Evolutionary conservation across 2,797 vertebrate genomes (phyloP), one percentile per base, ranked within the genome.

Genomic region (Chrysocyon brachyurus): DNA sequence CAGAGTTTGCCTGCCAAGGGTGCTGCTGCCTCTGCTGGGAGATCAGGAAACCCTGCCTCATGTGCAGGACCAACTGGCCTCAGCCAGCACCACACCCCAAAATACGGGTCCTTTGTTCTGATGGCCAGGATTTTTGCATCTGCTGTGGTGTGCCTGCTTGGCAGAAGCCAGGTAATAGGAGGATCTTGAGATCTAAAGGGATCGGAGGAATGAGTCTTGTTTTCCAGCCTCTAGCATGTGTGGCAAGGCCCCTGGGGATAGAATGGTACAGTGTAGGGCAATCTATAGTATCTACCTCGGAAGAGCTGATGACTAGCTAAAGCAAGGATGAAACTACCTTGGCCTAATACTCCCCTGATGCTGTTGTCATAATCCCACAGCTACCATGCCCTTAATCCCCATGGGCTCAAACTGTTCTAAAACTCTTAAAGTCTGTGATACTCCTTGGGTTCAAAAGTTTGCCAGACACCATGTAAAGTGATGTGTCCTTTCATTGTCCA

Each of bases 361-460:
- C 17, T 46, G 4, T 61, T 52, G 19, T 28, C 19, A 6, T 52
- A 56, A 85, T 59, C 70, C 61, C 72, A 90, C 1, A 70, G 85
- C 64, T 40, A 31, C 64, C 12, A 2, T 40, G 8, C 57, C 68
- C 75, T 68, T 28, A 36, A 90, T 33, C 8, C 21, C 83, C 52
- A 82, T 54, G 33, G n/a, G 49, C 89, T 73, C 87, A 59, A 84
- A 92, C 16, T 77, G 63, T 90, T 95, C 63, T 61, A 75, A 78
- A 91, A 64, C 52, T 28, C 14, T 1, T 31, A 16, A 24, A 10
- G 26, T 63, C 56, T 56, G 3, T 3, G 1, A 52, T 93, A 31
- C 9, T 63, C 72, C n/a, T 70, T 84, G n/a, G 14, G 0, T 54
- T 83, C 56, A 36, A 52, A 63, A 77, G 7, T 77, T 88, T 82